phyloP scores from a whole-genome alignment of 2,888 invertebrate species.

The Tenthredo livida region DNA sequence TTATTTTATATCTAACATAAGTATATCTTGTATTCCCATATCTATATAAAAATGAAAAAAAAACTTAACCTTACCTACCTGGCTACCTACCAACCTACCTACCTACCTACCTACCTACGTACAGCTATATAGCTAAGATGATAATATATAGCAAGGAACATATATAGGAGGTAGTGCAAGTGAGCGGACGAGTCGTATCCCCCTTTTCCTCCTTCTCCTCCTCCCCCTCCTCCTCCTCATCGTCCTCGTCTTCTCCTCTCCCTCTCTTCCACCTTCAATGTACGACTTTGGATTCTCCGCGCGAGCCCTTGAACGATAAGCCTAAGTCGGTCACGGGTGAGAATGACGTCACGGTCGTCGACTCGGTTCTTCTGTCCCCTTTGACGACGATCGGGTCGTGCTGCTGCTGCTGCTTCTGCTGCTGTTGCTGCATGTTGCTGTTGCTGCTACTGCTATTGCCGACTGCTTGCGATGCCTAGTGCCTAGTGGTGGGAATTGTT shows the following conservation, averaged over 20 bases:
- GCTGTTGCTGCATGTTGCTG: not conserved
- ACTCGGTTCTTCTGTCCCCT: slow-evolving; percentile 24
- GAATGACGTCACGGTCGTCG: slow-evolving; percentile 51
- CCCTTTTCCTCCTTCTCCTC: not conserved
- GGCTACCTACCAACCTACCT: not conserved
- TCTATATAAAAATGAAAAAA: not conserved
- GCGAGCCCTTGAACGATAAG: slow-evolving; percentile 52
- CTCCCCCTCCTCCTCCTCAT: not conserved
- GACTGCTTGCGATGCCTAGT: too few relatives aligned
- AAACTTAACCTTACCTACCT: not conserved
- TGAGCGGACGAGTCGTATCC: slow-evolving; percentile 44
- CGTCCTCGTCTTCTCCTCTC: not conserved
- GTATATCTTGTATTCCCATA: not conserved
- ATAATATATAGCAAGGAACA: not conserved
- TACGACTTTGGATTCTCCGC: slow-evolving; percentile 51
- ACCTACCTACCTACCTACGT: not conserved
- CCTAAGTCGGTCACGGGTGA: slow-evolving; percentile 53
- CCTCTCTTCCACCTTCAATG: not conserved
- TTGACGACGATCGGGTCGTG: slow-evolving; percentile 15
- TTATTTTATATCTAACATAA: too few relatives aligned
- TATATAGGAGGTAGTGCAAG: slow-evolving; percentile 45
- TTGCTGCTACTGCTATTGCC: not conserved
- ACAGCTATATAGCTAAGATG: not conserved
- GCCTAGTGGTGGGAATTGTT: not conserved
- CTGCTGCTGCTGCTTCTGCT: not conserved